Evolutionary conservation across 2,888 invertebrate genomes (phyloP), one percentile per base, ranked within the genome.

Genomic region (Dioctria linearis): DNA sequence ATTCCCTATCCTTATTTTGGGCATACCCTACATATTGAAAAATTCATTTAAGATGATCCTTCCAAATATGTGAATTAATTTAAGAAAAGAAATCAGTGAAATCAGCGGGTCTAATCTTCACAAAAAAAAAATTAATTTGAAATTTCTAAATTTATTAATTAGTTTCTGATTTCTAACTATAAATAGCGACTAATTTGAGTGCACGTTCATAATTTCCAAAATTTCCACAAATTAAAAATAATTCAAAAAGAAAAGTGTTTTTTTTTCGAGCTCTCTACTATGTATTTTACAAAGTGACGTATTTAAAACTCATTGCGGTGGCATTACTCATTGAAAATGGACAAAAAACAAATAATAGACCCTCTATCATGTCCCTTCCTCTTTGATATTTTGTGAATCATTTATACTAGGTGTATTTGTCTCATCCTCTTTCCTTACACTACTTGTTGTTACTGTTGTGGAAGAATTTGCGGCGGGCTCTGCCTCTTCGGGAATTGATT

Each of bases 401-500:
- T 83, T 83, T 85, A 83, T 84, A 80, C 85, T 85, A 80, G 85
- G 85, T 65, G 39, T n/a, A 11, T 13, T 49, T 66, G 39, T 51
- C 65, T 43, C 37, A 43, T 57, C 43, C 54, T 51, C 65, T 13
- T 78, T 78, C 37, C 39, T 76, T 13, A 49, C n/a, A 39, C 43
- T 75, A 69, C 81, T 79, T 37, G 80, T 82, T 46, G 79, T 81
- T 75, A 84, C 85, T 3, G 84, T 81, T 5, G 86, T 81, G 80
- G 86, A 86, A 8, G 87, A 86, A 82, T 25, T 25, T 25, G 85
- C 85, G 73, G 85, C 85, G 40, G 87, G 82, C 81, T 88, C 88
- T 63, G 87, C 86, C 84, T 93, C 93, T 85, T 93, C 93, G 0
- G 92, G 92, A 80, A 93, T 93, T n/a, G 92, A 91, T 85, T 92